Evolutionary conservation across 2,797 vertebrate species (phyloP).

Genomic region (Gouania willdenowi): DNA sequence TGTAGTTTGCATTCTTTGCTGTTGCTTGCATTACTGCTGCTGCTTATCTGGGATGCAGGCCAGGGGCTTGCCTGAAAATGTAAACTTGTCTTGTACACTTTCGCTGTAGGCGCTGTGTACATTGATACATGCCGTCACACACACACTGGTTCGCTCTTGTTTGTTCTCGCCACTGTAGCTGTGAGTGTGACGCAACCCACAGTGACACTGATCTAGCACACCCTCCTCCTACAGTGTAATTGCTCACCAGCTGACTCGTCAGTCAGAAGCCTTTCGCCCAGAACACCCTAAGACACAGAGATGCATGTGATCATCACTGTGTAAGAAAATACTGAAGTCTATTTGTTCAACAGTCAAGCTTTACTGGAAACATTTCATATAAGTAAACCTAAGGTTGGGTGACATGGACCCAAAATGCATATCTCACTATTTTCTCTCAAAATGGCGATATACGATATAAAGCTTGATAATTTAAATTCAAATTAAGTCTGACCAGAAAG

Average conservation of each 20-base stretch:
- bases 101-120: background rate
- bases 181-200: constrained; percentile 17
- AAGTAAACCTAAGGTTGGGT: too few species aligned
- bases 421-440: too few species aligned
- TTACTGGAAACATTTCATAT: too few species aligned
- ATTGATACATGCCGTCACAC: background rate
- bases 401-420: too few species aligned
- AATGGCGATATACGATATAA: too few species aligned
- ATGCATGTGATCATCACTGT: too few species aligned
- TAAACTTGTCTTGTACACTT: constrained; percentile 9
- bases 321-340: too few species aligned
- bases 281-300: too few species aligned
- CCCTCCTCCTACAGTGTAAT: constrained; percentile 13
- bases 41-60: constrained; percentile 59
- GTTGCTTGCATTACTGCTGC: constrained; percentile 50
- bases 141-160: background rate
- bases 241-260: constrained; percentile 19
- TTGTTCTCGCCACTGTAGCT: constrained; percentile 11
- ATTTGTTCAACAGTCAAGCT: too few species aligned
- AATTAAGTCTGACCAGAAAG: too few species aligned
- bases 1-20: constrained; percentile 38
- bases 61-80: constrained; percentile 40
- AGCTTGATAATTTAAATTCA: too few species aligned
- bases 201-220: constrained; percentile 14
- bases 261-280: constrained; percentile 27